Percentiles rank a stretch among this genome's conserved stretches.
Conservation (phyloP, 2,888 invertebrate species). For the Mayetiola destructor region DNA sequence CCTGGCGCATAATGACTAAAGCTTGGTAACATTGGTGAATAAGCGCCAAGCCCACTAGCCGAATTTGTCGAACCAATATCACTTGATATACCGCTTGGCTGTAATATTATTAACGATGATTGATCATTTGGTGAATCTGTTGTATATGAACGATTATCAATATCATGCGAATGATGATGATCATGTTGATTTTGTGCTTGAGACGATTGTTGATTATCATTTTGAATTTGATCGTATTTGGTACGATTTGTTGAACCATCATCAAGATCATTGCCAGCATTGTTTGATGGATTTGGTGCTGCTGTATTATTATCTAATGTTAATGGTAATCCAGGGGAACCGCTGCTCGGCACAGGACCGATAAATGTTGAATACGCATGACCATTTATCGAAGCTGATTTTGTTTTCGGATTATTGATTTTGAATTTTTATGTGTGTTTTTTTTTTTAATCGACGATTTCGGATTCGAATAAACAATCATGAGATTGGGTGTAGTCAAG, state of each 20-base stretch:
- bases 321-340: conserved; percentile 23
- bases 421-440: neutral
- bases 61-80: conserved; percentile 15
- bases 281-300: neutral
- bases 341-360: conserved; percentile 21
- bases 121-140: conserved; percentile 26
- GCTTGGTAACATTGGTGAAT: conserved; percentile 51
- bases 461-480: neutral
- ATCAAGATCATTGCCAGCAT: neutral
- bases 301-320: conserved; percentile 18
- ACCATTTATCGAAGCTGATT: conserved; percentile 8
- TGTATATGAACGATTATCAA: conserved; percentile 16
- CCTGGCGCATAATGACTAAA: conserved; percentile 55
- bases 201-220: conserved; percentile 1
- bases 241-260: neutral
- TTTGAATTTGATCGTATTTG: neutral
- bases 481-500: no score
- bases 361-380: conserved; percentile 6
- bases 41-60: conserved; percentile 29
- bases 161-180: conserved; percentile 14
- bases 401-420: neutral
- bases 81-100: conserved; percentile 36
- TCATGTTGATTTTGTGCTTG: conserved; percentile 14
- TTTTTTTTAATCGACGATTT: neutral
- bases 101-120: conserved; percentile 38